A percentile compares a stretch with the other conserved stretches of the same genome.
Conservation (phyloP, 2,113 vertebrate genomes). For the Ochotona princeps region DNA sequence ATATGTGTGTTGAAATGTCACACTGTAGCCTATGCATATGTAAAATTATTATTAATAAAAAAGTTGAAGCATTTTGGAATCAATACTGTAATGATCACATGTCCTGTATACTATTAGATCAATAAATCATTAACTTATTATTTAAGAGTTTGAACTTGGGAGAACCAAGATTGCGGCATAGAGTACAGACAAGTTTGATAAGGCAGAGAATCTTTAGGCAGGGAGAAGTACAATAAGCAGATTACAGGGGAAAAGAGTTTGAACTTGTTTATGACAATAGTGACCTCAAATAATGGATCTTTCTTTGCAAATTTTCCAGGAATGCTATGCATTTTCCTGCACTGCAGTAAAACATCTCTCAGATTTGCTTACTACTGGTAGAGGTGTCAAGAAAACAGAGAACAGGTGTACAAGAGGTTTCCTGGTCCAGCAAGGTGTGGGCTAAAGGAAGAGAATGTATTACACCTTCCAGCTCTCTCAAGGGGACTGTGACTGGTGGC, state of each 20-base stretch:
- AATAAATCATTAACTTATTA: conserved; percentile 12
- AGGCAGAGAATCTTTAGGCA: too few species aligned
- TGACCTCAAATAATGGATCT: not conserved
- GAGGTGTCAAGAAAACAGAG: not conserved
- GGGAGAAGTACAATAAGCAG: too few species aligned
- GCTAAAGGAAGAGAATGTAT: not conserved
- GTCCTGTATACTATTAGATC: not conserved
- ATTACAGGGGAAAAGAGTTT: too few species aligned
- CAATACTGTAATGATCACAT: not conserved
- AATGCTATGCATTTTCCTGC: not conserved
- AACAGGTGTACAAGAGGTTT: not conserved
- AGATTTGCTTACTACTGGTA: not conserved
- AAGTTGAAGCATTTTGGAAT: not conserved
- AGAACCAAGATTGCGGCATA: too few species aligned
- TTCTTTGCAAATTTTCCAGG: not conserved
- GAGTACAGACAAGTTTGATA: too few species aligned
- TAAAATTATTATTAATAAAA: too few species aligned
- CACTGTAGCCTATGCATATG: too few species aligned
- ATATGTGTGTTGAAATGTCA: too few species aligned
- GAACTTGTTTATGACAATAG: not conserved
- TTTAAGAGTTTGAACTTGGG: too few species aligned
- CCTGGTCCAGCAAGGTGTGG: not conserved
- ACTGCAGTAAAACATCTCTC: not conserved
- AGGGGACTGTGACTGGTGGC: not conserved
- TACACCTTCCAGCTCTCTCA: not conserved